Evolutionary conservation across 2,797 vertebrate species (phyloP).

Genomic region (Gymnothorax reevesii): DNA sequence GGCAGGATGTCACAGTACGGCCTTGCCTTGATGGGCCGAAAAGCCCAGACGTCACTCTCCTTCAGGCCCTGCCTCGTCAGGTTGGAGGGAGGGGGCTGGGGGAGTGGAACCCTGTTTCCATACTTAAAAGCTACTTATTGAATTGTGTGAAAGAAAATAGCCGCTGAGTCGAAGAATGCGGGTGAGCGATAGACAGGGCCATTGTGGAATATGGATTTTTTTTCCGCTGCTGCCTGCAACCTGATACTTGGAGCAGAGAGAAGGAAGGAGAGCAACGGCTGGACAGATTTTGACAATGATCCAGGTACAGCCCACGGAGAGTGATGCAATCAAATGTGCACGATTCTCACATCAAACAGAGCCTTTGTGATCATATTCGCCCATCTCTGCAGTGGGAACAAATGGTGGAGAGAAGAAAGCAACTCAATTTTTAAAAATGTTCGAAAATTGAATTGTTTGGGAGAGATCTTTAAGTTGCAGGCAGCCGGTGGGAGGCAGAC

Average conservation of each 20-base stretch:
- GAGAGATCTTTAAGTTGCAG: conserved; percentile 32
- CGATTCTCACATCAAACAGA: conserved; percentile 74
- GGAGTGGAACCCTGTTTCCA: conserved; percentile 66
- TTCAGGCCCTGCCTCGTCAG: conserved; percentile 49
- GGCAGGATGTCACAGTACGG: conserved; percentile 47
- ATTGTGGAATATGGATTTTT: conserved; percentile 73
- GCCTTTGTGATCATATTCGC: conserved; percentile 66
- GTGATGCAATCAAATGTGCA: conserved; percentile 77
- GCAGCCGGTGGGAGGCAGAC: conserved; percentile 10
- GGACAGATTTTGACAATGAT: conserved; percentile 20
- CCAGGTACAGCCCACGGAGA: conserved; percentile 66
- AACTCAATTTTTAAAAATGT: neutral
- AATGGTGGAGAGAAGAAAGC: conserved; percentile 14
- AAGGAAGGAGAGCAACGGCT: conserved; percentile 64
- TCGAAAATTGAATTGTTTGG: conserved; percentile 22
- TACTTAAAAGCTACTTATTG: conserved; percentile 82
- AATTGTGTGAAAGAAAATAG: conserved; percentile 73
- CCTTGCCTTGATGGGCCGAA: conserved; percentile 59
- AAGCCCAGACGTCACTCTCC: conserved; percentile 64
- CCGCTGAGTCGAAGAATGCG: conserved; percentile 61
- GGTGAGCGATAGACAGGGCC: conserved; percentile 66
- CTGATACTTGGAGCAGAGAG: conserved; percentile 66
- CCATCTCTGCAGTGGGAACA: conserved; percentile 28
- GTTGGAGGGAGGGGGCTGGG: too few species aligned
- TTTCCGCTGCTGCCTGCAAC: conserved; percentile 63